phyloP scores from a whole-genome alignment of 1,140 invertebrate genomes.

The Zaprionus camerounensis region DNA sequence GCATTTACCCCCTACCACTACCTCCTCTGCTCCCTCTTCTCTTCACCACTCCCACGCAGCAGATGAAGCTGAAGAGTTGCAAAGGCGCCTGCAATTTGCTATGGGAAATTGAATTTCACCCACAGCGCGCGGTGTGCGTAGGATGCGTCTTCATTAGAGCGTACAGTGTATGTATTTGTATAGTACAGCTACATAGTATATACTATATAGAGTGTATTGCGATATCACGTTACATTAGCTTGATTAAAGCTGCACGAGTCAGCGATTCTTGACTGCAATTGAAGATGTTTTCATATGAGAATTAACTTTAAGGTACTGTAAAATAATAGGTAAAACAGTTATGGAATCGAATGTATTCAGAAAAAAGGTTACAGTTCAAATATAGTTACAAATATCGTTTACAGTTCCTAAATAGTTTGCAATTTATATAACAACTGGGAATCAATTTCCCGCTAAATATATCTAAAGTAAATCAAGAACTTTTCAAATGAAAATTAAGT shows the following conservation, averaged over 20 bases:
- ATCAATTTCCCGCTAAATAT: too few relatives aligned
- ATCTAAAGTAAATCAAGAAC: neutral
- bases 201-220: neutral
- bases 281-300: neutral
- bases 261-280: neutral
- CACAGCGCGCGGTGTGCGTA: conserved; percentile 18
- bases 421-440: neutral
- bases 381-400: too few relatives aligned
- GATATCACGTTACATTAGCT: conserved; percentile 19
- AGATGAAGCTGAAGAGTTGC: conserved; percentile 13
- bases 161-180: neutral
- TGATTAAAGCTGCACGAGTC: conserved; percentile 5
- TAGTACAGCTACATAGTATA: neutral
- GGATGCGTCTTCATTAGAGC: conserved; percentile 19
- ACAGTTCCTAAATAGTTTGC: too few relatives aligned
- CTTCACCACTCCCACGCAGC: neutral
- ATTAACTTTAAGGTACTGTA: neutral
- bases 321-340: too few relatives aligned
- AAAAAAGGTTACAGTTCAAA: too few relatives aligned
- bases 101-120: conserved; percentile 50
- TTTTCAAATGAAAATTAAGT: neutral
- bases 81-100: conserved; percentile 43
- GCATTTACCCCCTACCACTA: neutral
- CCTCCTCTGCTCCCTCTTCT: neutral
- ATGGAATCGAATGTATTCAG: too few relatives aligned